These are phyloP conservation scores for Thermophis baileyi DNA, from an alignment of 2,113 vertebrate species.

Conservation along the genomic window DNA sequence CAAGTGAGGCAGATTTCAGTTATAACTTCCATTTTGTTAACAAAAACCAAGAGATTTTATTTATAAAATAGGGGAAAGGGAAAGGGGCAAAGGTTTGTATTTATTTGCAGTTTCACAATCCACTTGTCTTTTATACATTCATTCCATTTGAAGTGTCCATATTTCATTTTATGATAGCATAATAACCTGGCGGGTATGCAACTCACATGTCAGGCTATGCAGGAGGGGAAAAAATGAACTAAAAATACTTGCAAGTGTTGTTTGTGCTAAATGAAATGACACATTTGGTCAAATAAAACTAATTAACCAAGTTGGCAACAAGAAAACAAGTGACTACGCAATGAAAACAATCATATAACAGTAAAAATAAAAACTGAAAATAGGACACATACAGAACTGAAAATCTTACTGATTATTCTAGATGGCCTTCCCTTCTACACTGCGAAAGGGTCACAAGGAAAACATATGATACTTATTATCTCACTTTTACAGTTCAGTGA, in stretches of 20 bases:
- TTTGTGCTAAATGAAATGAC: background rate
- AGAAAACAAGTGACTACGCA: fast-evolving
- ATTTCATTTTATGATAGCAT: background rate
- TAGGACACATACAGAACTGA: background rate
- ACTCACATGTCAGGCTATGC: background rate
- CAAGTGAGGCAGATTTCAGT: background rate
- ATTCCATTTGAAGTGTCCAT: background rate
- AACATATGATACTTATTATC: background rate
- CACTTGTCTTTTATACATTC: background rate
- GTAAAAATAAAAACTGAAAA: slow-evolving; percentile 5
- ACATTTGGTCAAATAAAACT: background rate
- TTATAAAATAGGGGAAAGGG: background rate
- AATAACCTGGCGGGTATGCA: background rate
- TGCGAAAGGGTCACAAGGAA: background rate
- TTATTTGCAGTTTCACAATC: background rate
- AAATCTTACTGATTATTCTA: background rate
- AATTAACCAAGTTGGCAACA: background rate
- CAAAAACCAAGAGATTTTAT: background rate
- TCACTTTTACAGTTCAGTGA: background rate
- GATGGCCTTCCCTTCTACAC: background rate
- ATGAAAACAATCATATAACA: background rate
- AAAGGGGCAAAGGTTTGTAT: background rate
- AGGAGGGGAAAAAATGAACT: background rate
- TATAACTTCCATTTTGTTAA: background rate
- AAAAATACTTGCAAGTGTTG: background rate